These are phyloP conservation scores for Promerops cafer DNA, from an alignment of 2,113 vertebrate species.

Conservation along the genomic window DNA sequence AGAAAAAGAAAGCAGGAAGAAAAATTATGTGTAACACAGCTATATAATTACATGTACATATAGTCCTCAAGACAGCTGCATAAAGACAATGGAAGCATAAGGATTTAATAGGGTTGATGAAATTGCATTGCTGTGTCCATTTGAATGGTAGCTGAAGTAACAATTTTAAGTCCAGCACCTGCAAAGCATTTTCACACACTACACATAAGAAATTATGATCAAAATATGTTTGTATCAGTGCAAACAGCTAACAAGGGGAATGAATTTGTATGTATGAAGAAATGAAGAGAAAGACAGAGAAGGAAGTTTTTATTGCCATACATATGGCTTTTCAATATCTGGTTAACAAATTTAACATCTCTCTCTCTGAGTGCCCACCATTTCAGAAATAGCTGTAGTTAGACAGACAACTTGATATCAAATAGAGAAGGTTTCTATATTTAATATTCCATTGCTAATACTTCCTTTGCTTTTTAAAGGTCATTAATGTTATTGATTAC, in stretches of 20 bases:
- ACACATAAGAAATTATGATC: not conserved
- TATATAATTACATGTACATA: not conserved
- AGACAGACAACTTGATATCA: not conserved
- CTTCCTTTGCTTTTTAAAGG: not conserved
- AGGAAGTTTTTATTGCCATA: not conserved
- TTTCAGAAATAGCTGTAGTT: not conserved
- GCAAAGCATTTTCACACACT: not conserved
- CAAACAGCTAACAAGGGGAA: not conserved
- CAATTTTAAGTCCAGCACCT: constrained; percentile 26
- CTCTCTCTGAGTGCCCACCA: not conserved
- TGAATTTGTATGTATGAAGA: not conserved
- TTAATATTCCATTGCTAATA: not conserved
- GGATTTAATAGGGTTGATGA: not conserved
- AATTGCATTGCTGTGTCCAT: not conserved
- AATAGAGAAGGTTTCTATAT: not conserved
- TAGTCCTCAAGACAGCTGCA: not conserved
- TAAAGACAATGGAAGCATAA: not conserved
- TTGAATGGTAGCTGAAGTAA: constrained; percentile 20
- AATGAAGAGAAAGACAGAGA: not conserved
- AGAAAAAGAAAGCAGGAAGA: not conserved
- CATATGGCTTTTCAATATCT: not conserved
- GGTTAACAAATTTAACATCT: not conserved
- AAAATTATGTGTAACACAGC: not conserved
- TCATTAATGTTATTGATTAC: not conserved
- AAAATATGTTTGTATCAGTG: not conserved